Conservation (phyloP, 2,888 invertebrate species). For the Helicoverpa assulta region DNA sequence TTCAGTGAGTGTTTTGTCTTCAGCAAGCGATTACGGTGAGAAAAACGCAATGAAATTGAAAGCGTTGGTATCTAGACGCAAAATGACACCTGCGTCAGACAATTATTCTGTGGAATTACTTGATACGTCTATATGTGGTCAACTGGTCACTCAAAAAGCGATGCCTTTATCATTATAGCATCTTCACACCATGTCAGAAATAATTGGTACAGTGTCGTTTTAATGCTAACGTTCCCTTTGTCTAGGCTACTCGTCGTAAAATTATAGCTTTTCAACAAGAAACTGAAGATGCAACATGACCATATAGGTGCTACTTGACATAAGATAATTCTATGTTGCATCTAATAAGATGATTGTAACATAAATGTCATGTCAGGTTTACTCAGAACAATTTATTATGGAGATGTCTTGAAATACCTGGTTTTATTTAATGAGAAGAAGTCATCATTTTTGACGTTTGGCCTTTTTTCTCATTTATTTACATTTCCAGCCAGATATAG, state of each 20-base stretch:
- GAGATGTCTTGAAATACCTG: conserved; percentile 8
- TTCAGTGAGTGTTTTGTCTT: conserved; percentile 58
- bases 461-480: no score
- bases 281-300: not conserved
- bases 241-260: conserved; percentile 21
- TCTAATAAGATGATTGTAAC: conserved; percentile 27
- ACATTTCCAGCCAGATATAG: no score
- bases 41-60: conserved; percentile 67
- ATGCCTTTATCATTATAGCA: conserved; percentile 38
- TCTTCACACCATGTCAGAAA: conserved; percentile 39
- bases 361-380: not conserved
- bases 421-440: no score
- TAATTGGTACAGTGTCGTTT: conserved; percentile 40
- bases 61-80: conserved; percentile 49
- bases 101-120: conserved; percentile 52
- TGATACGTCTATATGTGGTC: conserved; percentile 16
- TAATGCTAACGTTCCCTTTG: conserved; percentile 28
- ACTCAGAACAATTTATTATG: conserved; percentile 6
- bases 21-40: conserved; percentile 45
- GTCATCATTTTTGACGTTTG: no score
- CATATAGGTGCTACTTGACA: conserved; percentile 6
- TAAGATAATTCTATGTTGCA: not conserved
- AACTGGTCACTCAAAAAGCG: conserved; percentile 17
- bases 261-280: conserved; percentile 15
- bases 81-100: conserved; percentile 65